Base-by-base conservation (phyloP, 2,888 invertebrate genomes). In the Drosophila anomelani region DNA sequence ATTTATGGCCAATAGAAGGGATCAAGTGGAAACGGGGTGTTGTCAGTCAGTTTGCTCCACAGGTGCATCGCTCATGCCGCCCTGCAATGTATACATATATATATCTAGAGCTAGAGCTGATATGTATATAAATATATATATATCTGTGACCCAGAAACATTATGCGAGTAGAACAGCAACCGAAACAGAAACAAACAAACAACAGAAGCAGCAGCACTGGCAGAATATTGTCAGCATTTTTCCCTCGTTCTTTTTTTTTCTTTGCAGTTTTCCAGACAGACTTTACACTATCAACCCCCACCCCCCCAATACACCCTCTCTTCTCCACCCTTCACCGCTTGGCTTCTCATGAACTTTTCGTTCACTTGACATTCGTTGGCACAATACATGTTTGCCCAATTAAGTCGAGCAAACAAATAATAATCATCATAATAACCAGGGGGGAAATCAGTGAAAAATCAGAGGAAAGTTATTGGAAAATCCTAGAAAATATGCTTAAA, bases 71-170 rank as follows among this genome's bases (percentile, higher is more conserved):
- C 49, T 62, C 41, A 20, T 38, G 20, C 20, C 10, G 67, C 66
- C 64, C 66, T 47, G 26, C 44, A 29, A 36, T 20, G 34, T 46
- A 29, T 61, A 20, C 41, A 39, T 46, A 46, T 34, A 17, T 32
- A 47, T 55, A 47, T 47, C 5, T 29, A 26, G 46, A 44, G 41
- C 62, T 59, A 23, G 49, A 44, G 38, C 26, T 26, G 56, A 29
- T 34, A 46, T 55, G 2, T 23, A 43, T 43, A 29, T 58, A 39
- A 53, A 23, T 23, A 26, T 26, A 26, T 26, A 26, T 61, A 12
- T 70, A 41, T 39, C 34, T 83, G 68, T 85, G 85, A 85, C 85
- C 85, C 88, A 85, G 88, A 82, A 84, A 84, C 64, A 83, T 79
- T 72, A 83, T 74, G 81, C 83, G 77, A 85, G 70, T 82, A 73